These are phyloP conservation scores for Athalia circularis DNA, from an alignment of 2,888 invertebrate species.

Conservation along the genomic window DNA sequence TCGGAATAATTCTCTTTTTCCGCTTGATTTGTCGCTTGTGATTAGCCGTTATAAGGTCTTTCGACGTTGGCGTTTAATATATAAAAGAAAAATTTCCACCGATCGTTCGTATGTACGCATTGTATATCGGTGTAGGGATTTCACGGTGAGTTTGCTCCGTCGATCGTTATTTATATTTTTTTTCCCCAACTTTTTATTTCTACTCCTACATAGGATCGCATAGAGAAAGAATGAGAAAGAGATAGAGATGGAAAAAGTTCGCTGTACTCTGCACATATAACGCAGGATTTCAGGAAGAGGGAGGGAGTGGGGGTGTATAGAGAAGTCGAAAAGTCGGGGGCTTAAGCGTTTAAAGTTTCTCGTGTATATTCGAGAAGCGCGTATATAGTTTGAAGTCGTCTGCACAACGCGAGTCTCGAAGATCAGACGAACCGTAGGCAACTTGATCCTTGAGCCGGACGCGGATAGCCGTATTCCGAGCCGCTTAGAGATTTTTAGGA, in stretches of 20 bases:
- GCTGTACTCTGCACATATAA: background rate
- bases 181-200: no score
- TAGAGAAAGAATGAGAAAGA: no score
- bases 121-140: no score
- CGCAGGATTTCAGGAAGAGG: background rate
- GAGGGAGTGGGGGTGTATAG: background rate
- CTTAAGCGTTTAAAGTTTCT: conserved; percentile 72
- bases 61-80: background rate
- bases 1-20: background rate
- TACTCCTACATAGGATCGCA: no score
- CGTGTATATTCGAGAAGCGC: conserved; percentile 69
- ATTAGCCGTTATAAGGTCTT: background rate
- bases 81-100: no score
- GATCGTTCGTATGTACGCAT: no score
- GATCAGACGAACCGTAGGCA: conserved; percentile 55
- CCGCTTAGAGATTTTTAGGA: conserved; percentile 65
- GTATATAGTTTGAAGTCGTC: background rate
- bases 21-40: background rate
- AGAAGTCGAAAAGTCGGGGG: conserved; percentile 68
- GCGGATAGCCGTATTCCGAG: conserved; percentile 70
- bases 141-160: no score
- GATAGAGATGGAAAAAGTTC: background rate
- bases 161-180: no score
- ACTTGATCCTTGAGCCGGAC: conserved; percentile 73
- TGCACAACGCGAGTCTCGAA: background rate